A percentile compares a stretch with the other conserved stretches of the same genome.
phyloP scores from a whole-genome alignment of 2,888 invertebrate genomes.

The Seira ritae region DNA sequence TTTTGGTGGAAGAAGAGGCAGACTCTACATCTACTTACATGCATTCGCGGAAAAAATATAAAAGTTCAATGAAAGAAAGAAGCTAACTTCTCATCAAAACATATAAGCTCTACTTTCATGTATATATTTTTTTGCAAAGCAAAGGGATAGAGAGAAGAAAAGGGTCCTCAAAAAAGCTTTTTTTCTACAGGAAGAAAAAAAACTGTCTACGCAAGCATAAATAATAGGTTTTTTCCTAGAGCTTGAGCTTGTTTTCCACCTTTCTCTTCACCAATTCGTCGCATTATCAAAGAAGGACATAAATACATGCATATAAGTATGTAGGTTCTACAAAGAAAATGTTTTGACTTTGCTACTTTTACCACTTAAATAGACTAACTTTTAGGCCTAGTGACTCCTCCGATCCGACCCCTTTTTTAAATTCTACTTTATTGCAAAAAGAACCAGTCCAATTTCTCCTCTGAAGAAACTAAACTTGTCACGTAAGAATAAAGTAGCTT shows the following conservation, averaged over 20 bases:
- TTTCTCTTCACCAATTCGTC: background rate
- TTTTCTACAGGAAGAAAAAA: slow-evolving; percentile 20
- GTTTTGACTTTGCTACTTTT: no score
- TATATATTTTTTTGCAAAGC: slow-evolving; percentile 28
- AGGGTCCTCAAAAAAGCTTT: no score
- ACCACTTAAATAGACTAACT: no score
- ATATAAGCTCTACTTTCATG: background rate
- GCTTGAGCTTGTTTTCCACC: slow-evolving; percentile 15
- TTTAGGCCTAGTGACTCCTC: slow-evolving; percentile 1
- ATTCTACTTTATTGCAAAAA: slow-evolving; percentile 39
- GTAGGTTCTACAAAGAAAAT: background rate
- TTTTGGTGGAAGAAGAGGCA: background rate
- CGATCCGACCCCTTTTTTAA: slow-evolving; percentile 24
- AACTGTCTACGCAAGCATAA: slow-evolving; percentile 54
- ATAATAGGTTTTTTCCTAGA: slow-evolving; percentile 47
- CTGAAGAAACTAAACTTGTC: background rate
- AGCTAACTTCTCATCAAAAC: background rate
- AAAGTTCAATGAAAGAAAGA: background rate
- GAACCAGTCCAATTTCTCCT: slow-evolving; percentile 18
- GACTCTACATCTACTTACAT: no score
- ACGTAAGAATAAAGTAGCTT: slow-evolving; percentile 21
- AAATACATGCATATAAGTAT: background rate
- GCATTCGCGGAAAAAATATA: background rate
- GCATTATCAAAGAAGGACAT: slow-evolving; percentile 34
- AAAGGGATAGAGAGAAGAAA: background rate